Conservation (phyloP, 2,888 invertebrate species). For the Lepidocyrtinus sp. region DNA sequence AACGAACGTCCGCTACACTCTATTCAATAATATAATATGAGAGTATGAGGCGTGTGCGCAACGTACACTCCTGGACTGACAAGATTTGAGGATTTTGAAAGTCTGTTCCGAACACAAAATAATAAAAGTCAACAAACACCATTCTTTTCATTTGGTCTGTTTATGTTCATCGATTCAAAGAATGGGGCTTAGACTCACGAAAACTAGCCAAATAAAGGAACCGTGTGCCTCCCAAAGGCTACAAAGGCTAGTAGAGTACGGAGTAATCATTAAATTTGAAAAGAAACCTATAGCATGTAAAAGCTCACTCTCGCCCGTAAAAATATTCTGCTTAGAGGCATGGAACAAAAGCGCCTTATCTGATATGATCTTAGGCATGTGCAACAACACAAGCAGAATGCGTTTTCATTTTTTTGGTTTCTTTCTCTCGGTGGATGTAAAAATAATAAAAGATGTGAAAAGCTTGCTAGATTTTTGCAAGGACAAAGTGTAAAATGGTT, state of each 20-base stretch:
- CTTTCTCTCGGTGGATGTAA: background rate
- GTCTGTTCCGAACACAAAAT: background rate
- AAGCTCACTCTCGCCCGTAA: background rate
- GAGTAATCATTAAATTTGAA: background rate
- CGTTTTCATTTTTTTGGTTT: background rate
- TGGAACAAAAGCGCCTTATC: background rate
- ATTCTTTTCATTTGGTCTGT: background rate
- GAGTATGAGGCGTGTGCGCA: too few relatives aligned
- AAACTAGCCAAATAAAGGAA: background rate
- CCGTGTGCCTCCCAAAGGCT: background rate
- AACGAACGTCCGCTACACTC: background rate
- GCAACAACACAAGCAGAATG: background rate
- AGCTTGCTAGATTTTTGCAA: constrained; percentile 3
- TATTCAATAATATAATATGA: too few relatives aligned
- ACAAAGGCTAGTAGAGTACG: too few relatives aligned
- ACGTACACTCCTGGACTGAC: too few relatives aligned
- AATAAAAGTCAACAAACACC: background rate
- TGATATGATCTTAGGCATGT: background rate
- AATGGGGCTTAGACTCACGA: background rate
- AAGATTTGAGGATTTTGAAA: background rate
- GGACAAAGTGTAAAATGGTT: constrained; percentile 31
- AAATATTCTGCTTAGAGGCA: background rate
- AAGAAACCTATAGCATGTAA: background rate
- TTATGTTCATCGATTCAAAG: background rate
- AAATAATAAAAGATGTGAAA: background rate